Conservation (phyloP, 2,888 invertebrate genomes). For the Cosmia trapezina region DNA sequence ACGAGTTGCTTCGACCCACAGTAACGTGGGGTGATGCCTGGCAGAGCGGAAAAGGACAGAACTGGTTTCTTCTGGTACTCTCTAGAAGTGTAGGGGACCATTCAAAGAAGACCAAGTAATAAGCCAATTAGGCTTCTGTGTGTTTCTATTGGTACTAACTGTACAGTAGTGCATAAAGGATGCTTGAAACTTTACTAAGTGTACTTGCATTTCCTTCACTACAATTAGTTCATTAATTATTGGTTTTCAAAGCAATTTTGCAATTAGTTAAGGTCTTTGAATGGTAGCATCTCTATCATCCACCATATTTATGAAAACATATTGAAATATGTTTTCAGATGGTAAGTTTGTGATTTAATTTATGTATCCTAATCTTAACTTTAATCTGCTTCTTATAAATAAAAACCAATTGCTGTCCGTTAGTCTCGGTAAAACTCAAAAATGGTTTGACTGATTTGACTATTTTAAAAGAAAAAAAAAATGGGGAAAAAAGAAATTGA, state of each 20-base stretch:
- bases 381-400: too few species aligned
- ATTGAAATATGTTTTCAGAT: constrained; percentile 1
- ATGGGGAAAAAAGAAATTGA: too few species aligned
- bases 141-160: background rate
- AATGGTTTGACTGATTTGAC: too few species aligned
- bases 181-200: constrained; percentile 11
- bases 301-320: background rate
- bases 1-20: background rate
- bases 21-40: background rate
- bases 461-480: too few species aligned
- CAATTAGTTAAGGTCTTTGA: background rate
- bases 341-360: background rate
- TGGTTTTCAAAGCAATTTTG: background rate
- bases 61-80: background rate
- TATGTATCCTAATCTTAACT: too few species aligned
- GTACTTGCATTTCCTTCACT: background rate
- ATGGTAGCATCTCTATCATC: background rate
- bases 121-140: background rate
- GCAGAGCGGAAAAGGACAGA: background rate
- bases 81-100: background rate
- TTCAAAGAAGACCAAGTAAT: background rate
- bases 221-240: background rate
- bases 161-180: background rate
- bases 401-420: too few species aligned
- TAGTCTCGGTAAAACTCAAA: too few species aligned